Evolutionary conservation across 1,140 invertebrate species (phyloP), one percentile per base, ranked within the genome.

Genomic region (Drosophila aff.): DNA sequence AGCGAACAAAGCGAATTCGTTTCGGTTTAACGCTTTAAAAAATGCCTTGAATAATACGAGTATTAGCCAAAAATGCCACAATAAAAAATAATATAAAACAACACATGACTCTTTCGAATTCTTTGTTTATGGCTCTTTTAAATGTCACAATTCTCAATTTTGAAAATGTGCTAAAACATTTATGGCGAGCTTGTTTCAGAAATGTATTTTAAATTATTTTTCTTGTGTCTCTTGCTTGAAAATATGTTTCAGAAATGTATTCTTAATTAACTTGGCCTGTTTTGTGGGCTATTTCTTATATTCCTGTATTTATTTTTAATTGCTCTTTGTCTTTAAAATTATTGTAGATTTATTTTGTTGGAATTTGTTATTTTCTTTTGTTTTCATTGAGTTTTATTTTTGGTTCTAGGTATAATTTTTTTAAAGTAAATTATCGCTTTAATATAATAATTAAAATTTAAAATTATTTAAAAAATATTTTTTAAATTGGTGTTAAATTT

Each of bases 141-240:
- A 76, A 67, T 76, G 74, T 76, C 74, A 76, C 71, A 77, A 77
- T 71, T 73, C 31, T 21, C 53, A 55, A 50, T 58, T 57, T 36
- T 46, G 36, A 67, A 44, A 76, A 61, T 78, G 65, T 72, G 67
- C 65, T 79, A 58, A 72, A 79, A 58, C 76, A 79, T 61, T 77
- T 68, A 58, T 55, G 47, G 75, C 43, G 15, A 33, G 73, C 26
- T 67, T 44, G 44, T 21, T 67, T 67, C 23, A n/a, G 44, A 71
- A 68, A 68, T 68, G 63, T 71, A 23, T 71, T 71, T 67, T 31
- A 67, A 68, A 71, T 71, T n/a, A 68, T 55, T 55, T 26, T 55
- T 8, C 31, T 38, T 38, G 16, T 41, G 10, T 23, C 26, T 18
- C 15, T 44, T 33, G 57, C 28, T 63, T 31, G 16, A 41, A 58